phyloP scores from a whole-genome alignment of 2,888 invertebrate species.

The Ceratothoa steindachneri region DNA sequence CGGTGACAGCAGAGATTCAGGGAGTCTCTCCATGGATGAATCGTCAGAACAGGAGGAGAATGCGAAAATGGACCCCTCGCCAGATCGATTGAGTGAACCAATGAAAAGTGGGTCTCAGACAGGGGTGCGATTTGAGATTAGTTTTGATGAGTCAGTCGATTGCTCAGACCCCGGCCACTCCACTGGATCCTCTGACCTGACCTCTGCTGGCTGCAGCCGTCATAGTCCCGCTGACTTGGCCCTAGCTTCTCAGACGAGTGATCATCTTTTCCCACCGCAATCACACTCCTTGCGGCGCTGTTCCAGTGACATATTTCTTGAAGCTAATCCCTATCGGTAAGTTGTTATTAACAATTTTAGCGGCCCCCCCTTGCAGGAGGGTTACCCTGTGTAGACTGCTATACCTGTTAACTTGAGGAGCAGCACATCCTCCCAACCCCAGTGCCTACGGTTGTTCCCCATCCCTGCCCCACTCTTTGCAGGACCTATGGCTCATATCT shows the following conservation, averaged over 20 bases:
- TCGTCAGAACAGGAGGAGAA: conserved; percentile 9
- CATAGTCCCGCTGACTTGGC: neutral
- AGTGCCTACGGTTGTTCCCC: too few species aligned
- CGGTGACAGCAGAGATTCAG: neutral
- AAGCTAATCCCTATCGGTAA: conserved; percentile 44
- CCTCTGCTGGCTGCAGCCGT: neutral
- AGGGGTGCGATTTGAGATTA: conserved; percentile 23
- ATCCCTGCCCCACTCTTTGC: too few species aligned
- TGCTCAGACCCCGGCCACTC: conserved; percentile 33
- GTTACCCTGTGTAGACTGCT: too few species aligned
- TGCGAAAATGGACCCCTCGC: neutral
- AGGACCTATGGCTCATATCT: too few species aligned
- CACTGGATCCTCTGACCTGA: conserved; percentile 1
- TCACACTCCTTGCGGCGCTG: conserved; percentile 29
- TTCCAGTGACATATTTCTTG: conserved; percentile 41
- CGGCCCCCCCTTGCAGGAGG: too few species aligned
- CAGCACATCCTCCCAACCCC: too few species aligned
- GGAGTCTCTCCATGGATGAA: conserved; percentile 14
- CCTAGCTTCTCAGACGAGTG: conserved; percentile 23
- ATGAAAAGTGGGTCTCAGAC: neutral
- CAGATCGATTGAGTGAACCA: neutral
- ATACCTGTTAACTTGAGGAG: too few species aligned
- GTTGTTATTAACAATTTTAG: neutral
- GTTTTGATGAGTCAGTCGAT: conserved; percentile 26
- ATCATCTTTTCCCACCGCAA: conserved; percentile 29